Evolutionary conservation across 23 tunicate genomes (phyloP).

Genomic region (Halocynthia roretzi): DNA sequence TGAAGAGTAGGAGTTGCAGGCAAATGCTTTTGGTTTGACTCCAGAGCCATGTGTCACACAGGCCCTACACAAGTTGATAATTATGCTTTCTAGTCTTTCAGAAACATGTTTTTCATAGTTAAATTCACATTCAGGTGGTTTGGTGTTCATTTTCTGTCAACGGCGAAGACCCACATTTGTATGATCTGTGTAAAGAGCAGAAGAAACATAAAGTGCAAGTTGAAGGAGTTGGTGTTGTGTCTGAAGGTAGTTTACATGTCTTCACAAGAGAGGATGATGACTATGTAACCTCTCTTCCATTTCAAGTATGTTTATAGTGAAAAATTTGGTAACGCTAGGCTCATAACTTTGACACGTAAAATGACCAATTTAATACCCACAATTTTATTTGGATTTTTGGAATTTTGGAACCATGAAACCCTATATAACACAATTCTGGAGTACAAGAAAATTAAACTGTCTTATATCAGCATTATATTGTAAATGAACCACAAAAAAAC

Average conservation of each 20-base stretch:
- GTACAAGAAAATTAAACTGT: too few species aligned
- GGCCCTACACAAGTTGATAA: too few species aligned
- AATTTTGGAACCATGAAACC: too few species aligned
- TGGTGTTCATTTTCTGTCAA: slow-evolving; percentile 61
- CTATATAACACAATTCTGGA: too few species aligned
- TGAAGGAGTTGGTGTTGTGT: slow-evolving; percentile 60
- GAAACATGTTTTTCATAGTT: background rate
- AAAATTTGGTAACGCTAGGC: background rate
- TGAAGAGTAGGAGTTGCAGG: background rate
- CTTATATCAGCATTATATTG: too few species aligned
- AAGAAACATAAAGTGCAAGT: slow-evolving; percentile 12
- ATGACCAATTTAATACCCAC: too few species aligned
- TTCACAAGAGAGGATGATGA: slow-evolving; percentile 74
- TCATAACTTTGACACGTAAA: background rate
- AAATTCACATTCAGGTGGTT: slow-evolving; percentile 39
- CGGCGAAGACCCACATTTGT: slow-evolving; percentile 73
- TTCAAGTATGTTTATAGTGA: slow-evolving; percentile 28
- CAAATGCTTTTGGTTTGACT: background rate
- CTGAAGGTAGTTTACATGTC: slow-evolving; percentile 61
- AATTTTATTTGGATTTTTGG: too few species aligned
- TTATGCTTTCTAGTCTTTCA: too few species aligned
- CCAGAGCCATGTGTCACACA: background rate
- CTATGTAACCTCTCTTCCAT: slow-evolving; percentile 71
- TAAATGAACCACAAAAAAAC: too few species aligned
- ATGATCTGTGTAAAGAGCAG: slow-evolving; percentile 28